Base-by-base conservation (phyloP, 2,888 invertebrate species). In the Saturnia japonica region DNA sequence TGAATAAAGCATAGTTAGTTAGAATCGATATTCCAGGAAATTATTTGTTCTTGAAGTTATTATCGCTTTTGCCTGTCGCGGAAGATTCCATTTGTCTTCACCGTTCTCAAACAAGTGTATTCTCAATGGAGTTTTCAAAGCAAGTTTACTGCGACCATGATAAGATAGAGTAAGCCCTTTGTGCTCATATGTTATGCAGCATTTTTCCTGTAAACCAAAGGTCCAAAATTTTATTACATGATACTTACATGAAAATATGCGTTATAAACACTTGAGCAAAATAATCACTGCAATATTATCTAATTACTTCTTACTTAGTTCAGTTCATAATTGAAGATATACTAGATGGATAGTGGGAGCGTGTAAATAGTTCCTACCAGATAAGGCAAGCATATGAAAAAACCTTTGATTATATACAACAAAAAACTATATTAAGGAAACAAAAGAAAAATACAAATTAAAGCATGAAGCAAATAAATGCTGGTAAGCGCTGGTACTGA, bases 121-220 rank as follows among this genome's bases (percentile, higher is more conserved):
- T 88, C 89, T 87, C 88, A 72, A 80, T 76, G 82, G 90, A 87
- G 88, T 87, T 89, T 87, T 89, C 87, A 85, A 86, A 86, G 84
- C 81, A 88, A 90, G 84, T 87, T 89, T 88, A 90, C 87, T 88
- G 87, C 85, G 82, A 74, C 81, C 77, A 82, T 84, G 90, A 90
- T 90, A 90, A 90, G 89, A 89, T 88, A 90, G 80, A 84, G 85
- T 85, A 88, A 89, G 88, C 89, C 89, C 88, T 88, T 83, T 83
- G 85, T 85, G 87, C 86, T 84, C 85, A 84, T 89, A 87, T 86
- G 85, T 89, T 86, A 88, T 85, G 85, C 40, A 64, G 64, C 85
- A 80, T 83, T 82, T 80, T 82, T 83, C 80, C 78, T 81, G 79
- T 76, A 81, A 82, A 83, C 80, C 80, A 77, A 80, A 79, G 76